A percentile compares a stretch with the other conserved stretches of the same genome.
Evolutionary conservation across 2,113 vertebrate genomes (phyloP).

Genomic region (Mystacornis crossleyi): DNA sequence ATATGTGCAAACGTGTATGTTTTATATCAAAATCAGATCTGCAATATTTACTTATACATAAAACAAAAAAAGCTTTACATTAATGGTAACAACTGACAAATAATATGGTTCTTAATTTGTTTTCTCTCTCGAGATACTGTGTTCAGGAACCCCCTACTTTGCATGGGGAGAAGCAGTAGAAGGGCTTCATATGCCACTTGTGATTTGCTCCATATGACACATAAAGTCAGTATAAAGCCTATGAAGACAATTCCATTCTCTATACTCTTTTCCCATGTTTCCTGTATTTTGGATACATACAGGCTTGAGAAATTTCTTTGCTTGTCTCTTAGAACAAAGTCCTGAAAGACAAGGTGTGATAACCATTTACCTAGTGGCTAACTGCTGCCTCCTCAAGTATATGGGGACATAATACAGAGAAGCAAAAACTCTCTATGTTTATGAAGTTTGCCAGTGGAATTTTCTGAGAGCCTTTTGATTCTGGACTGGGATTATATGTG

Average conservation of each 20-base stretch:
- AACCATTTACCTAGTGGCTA: background rate
- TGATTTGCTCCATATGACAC: background rate
- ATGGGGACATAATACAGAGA: background rate
- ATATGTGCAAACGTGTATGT: background rate
- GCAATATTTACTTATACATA: background rate
- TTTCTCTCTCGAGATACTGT: background rate
- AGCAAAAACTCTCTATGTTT: background rate
- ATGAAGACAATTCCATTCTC: background rate
- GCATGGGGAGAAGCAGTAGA: background rate
- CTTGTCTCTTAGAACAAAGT: background rate
- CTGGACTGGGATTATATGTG: constrained; percentile 18
- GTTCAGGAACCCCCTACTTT: background rate
- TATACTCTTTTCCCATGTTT: background rate
- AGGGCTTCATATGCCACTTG: background rate
- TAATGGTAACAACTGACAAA: background rate
- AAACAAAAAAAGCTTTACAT: background rate
- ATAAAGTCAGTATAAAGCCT: background rate
- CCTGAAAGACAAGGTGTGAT: background rate
- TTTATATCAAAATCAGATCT: background rate
- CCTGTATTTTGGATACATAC: background rate
- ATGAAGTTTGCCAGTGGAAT: background rate
- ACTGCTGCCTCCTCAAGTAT: background rate
- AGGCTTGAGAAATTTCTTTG: background rate
- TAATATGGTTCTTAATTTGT: background rate
- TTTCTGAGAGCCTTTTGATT: constrained; percentile 33